These are phyloP conservation scores for Cynaeus angustus DNA, from an alignment of 2,888 invertebrate species.

Conservation along the genomic window DNA sequence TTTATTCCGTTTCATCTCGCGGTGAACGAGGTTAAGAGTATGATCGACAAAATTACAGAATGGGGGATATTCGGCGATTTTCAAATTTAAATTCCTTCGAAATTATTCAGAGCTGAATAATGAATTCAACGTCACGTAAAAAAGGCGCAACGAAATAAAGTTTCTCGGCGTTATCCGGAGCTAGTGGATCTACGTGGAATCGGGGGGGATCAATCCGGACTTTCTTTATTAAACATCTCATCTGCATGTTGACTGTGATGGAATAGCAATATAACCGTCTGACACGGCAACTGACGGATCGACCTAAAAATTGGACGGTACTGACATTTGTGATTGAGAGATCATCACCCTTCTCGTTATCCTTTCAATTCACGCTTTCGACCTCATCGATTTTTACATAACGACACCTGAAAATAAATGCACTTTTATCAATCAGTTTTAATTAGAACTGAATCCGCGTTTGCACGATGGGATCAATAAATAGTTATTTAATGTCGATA, in stretches of 20 bases:
- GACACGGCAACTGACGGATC: constrained; percentile 51
- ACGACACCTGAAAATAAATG: neutral
- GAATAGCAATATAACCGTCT: constrained; percentile 62
- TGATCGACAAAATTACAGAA: constrained; percentile 21
- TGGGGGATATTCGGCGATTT: constrained; percentile 34
- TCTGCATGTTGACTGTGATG: constrained; percentile 64
- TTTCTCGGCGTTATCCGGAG: constrained; percentile 34
- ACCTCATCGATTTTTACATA: constrained; percentile 3
- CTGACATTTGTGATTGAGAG: constrained; percentile 47
- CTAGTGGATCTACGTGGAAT: constrained; percentile 42
- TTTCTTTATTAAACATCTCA: constrained; percentile 65
- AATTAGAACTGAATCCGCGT: neutral
- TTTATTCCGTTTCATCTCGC: constrained; percentile 41
- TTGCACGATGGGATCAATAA: no score
- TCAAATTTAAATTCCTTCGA: constrained; percentile 40
- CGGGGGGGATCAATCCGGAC: constrained; percentile 49
- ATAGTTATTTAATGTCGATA: no score
- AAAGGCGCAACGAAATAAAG: constrained; percentile 44
- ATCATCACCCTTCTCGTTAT: constrained; percentile 44
- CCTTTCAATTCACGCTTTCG: constrained; percentile 33
- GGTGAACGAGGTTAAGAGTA: constrained; percentile 28
- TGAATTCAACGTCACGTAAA: constrained; percentile 44
- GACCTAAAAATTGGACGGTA: constrained; percentile 48
- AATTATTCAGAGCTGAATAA: constrained; percentile 40
- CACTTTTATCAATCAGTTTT: constrained; percentile 1